Percentiles rank a stretch among this genome's conserved stretches.
Conservation (phyloP, 2,888 invertebrate genomes). For the Cistogaster globosa region DNA sequence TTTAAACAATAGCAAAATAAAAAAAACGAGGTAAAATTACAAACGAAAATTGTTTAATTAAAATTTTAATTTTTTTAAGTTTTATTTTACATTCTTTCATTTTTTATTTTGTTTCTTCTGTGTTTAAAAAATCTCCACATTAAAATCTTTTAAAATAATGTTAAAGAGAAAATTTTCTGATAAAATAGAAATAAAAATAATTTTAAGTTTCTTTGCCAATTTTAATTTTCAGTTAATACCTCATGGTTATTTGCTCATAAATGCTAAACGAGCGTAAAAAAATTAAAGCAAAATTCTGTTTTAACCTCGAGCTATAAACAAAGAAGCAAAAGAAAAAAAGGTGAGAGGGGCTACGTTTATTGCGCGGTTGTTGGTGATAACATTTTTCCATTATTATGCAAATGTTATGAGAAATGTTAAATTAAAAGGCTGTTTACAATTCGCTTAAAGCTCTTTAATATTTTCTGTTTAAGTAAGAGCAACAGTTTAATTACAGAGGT, state of each 20-base stretch:
- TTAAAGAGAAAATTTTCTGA: background rate
- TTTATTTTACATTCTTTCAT: background rate
- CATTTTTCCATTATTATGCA: background rate
- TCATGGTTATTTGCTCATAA: constrained; percentile 34
- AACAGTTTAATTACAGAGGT: constrained; percentile 9
- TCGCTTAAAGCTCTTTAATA: constrained; percentile 31
- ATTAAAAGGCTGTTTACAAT: constrained; percentile 26
- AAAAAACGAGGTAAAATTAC: background rate
- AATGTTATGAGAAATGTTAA: constrained; percentile 17
- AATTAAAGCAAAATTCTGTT: constrained; percentile 18
- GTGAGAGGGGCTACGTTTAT: background rate
- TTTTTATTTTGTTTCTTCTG: background rate
- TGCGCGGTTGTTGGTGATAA: background rate
- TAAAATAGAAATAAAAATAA: background rate
- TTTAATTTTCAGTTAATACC: constrained; percentile 25
- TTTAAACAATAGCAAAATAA: background rate
- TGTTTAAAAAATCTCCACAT: background rate
- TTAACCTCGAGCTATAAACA: constrained; percentile 2
- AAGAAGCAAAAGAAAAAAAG: background rate
- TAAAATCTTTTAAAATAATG: background rate
- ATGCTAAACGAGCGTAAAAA: constrained; percentile 17
- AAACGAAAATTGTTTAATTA: background rate
- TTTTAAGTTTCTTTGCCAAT: constrained; percentile 18
- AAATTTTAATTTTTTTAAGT: background rate
- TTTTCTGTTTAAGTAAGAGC: background rate